Conservation (phyloP, 2,113 vertebrate species). For the Vimba vimba region DNA sequence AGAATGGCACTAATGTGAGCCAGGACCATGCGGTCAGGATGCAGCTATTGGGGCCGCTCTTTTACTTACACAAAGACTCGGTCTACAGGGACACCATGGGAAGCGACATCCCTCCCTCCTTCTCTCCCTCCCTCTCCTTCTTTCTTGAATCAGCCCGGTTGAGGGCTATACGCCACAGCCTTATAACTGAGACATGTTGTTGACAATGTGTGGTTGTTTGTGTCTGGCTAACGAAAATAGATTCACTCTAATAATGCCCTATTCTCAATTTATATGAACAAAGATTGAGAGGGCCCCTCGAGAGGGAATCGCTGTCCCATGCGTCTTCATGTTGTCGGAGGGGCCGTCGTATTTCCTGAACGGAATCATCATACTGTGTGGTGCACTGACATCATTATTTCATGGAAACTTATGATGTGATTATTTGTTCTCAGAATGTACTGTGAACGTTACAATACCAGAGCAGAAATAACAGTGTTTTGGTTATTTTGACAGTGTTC, state of each 20-base stretch:
- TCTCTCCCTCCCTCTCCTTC: neutral
- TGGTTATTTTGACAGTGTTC: constrained; percentile 83
- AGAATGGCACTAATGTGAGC: neutral
- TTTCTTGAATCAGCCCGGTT: constrained; percentile 3
- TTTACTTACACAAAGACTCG: neutral
- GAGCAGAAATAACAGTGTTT: constrained; percentile 82
- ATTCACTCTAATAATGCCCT: constrained; percentile 6
- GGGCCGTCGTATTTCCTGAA: neutral
- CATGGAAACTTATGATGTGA: constrained; percentile 36
- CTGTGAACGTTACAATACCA: constrained; percentile 70
- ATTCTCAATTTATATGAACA: constrained; percentile 23
- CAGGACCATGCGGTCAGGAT: constrained; percentile 2
- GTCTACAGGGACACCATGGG: neutral
- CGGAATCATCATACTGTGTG: constrained; percentile 2
- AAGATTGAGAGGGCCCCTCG: constrained; percentile 21
- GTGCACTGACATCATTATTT: constrained; percentile 29
- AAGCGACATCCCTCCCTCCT: neutral
- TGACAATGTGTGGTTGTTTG: constrained; percentile 22
- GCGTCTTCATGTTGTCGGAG: constrained; percentile 7
- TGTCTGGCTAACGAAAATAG: constrained; percentile 14
- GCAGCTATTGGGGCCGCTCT: neutral
- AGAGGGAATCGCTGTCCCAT: neutral
- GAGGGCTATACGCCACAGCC: neutral
- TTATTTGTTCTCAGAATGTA: constrained; percentile 59
- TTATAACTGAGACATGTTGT: neutral